Evolutionary conservation across 2,888 invertebrate genomes (phyloP).

Genomic region (Hemistola chrysoprasaria): DNA sequence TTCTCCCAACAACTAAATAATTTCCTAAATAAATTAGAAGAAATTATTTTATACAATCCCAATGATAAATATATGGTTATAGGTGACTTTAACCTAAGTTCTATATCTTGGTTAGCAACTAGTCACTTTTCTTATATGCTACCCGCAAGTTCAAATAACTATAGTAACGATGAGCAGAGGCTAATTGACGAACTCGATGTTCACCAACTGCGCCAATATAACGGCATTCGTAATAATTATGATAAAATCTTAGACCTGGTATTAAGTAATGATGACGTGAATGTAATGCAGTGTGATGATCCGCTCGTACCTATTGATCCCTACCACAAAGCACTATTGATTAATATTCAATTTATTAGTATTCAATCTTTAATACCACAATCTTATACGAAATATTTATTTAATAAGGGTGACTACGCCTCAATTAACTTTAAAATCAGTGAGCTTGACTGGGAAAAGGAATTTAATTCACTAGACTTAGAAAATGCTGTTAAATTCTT

Average conservation of each 20-base stretch:
- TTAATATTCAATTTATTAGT: background rate
- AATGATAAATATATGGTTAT: no score
- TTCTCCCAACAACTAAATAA: no score
- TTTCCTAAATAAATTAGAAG: no score
- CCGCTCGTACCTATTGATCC: slow-evolving; percentile 2
- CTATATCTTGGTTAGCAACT: no score
- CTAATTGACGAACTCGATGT: background rate
- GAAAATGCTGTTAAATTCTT: background rate
- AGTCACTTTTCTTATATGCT: no score
- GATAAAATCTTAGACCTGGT: slow-evolving; percentile 3
- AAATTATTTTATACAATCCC: no score
- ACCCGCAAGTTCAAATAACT: no score
- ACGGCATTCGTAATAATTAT: background rate
- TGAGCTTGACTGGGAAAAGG: background rate
- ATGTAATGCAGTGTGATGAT: background rate
- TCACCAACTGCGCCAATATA: background rate
- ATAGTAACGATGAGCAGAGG: no score
- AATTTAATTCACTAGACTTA: background rate
- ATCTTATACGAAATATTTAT: background rate
- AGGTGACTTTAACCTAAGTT: no score
- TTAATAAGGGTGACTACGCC: slow-evolving; percentile 1
- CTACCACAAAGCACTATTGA: background rate
- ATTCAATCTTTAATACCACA: background rate
- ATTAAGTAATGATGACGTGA: background rate
- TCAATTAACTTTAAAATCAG: background rate